Evolutionary conservation across 2,888 invertebrate genomes (phyloP).

Genomic region (Drosophila antonietae): DNA sequence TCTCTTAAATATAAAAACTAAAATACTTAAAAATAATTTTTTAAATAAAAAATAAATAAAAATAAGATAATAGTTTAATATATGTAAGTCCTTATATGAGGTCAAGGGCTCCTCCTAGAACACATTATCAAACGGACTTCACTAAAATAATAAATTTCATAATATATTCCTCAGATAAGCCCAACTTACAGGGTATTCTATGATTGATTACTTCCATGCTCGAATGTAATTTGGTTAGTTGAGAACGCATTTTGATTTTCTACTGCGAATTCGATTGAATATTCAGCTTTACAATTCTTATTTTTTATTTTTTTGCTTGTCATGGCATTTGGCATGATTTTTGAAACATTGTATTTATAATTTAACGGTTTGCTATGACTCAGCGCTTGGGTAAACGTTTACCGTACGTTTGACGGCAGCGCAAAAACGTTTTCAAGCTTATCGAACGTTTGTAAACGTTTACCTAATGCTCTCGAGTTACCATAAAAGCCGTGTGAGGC

Average conservation of each 20-base stretch:
- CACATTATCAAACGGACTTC: no score
- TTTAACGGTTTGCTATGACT: slow-evolving; percentile 24
- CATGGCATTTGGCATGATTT: slow-evolving; percentile 51
- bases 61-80: no score
- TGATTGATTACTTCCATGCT: neutral
- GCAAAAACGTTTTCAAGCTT: slow-evolving; percentile 27
- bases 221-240: slow-evolving; percentile 39
- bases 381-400: slow-evolving; percentile 38
- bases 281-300: slow-evolving; percentile 16
- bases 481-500: slow-evolving; percentile 41
- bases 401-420: slow-evolving; percentile 7
- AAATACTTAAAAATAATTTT: no score
- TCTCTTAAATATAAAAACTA: no score
- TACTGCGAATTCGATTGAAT: slow-evolving; percentile 27
- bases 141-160: no score
- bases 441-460: slow-evolving; percentile 35
- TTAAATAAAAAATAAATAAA: no score
- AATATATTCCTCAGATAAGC: neutral
- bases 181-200: slow-evolving; percentile 7
- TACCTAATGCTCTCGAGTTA: slow-evolving; percentile 15
- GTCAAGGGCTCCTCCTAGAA: no score
- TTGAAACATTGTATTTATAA: slow-evolving; percentile 44
- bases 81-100: no score
- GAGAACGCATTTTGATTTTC: slow-evolving; percentile 65
- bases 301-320: slow-evolving; percentile 31